Evolutionary conservation across 2,888 invertebrate genomes (phyloP).

Genomic region (Nectonema munidae): DNA sequence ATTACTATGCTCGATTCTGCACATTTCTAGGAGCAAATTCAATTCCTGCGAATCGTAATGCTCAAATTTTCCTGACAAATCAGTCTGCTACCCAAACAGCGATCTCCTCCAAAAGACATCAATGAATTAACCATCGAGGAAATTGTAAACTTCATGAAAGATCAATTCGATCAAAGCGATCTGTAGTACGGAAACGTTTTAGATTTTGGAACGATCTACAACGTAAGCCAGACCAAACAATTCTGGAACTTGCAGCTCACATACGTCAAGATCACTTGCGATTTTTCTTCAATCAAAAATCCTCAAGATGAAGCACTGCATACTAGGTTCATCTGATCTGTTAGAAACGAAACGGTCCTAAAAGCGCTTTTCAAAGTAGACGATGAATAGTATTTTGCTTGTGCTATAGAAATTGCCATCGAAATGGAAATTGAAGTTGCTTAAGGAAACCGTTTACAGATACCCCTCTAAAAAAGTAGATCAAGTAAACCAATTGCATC

Average conservation of each 20-base stretch:
- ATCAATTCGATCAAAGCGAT: constrained; percentile 16
- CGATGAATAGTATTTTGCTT: constrained; percentile 14
- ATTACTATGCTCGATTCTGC: too few species aligned
- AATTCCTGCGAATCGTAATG: too few species aligned
- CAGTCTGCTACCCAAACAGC: constrained; percentile 8
- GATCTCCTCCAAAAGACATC: constrained; percentile 15
- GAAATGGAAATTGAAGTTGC: constrained; percentile 17
- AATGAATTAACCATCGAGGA: constrained; percentile 14
- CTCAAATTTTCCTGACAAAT: too few species aligned
- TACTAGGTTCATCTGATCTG: constrained; percentile 16
- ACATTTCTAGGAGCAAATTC: too few species aligned
- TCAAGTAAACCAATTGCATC: constrained; percentile 15
- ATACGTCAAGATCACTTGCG: constrained; percentile 17
- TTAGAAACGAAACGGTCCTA: constrained; percentile 17
- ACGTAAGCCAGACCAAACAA: constrained; percentile 17
- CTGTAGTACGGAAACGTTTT: constrained; percentile 17
- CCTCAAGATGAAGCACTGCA: too few species aligned
- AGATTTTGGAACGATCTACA: constrained; percentile 17
- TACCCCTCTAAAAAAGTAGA: constrained; percentile 15
- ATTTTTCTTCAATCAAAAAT: constrained; percentile 18
- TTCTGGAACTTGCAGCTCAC: constrained; percentile 16
- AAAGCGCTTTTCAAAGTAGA: constrained; percentile 17
- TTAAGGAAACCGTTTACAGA: constrained; percentile 17
- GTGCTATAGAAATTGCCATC: constrained; percentile 16
- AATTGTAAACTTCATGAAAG: constrained; percentile 15